A percentile compares a stretch with the other conserved stretches of the same genome.
phyloP scores from a whole-genome alignment of 2,113 vertebrate species.

The Nothocercus julius region DNA sequence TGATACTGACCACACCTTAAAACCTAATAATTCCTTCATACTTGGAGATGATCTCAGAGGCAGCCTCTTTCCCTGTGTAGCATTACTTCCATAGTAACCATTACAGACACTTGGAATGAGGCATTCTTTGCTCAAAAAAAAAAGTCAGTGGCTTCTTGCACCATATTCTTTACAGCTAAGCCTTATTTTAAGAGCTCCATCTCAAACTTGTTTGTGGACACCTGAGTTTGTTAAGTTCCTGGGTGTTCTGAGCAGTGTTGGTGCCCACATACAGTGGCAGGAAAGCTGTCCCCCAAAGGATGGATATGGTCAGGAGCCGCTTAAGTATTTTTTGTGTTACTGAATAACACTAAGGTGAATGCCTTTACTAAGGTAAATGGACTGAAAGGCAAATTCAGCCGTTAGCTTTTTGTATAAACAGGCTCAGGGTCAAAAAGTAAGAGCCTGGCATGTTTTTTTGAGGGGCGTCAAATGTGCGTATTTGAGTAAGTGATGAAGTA shows the following conservation, averaged over 20 bases:
- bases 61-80: neutral
- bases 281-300: neutral
- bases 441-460: neutral
- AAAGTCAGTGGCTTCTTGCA: neutral
- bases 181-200: neutral
- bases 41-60: accelerated
- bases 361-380: neutral
- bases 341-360: accelerated
- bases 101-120: neutral
- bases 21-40: neutral
- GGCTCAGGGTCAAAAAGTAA: neutral
- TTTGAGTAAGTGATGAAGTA: neutral
- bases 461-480: too few species aligned
- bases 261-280: neutral
- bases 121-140: too few species aligned
- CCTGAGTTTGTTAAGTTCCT: neutral
- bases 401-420: neutral
- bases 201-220: neutral
- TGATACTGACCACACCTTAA: neutral
- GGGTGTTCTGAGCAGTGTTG: neutral
- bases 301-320: neutral
- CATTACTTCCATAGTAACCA: neutral
- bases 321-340: neutral
- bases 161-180: too few species aligned
- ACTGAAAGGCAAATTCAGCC: neutral